Evolutionary conservation across 2,797 vertebrate genomes (phyloP).

Genomic region (Notolepis coatsorum): DNA sequence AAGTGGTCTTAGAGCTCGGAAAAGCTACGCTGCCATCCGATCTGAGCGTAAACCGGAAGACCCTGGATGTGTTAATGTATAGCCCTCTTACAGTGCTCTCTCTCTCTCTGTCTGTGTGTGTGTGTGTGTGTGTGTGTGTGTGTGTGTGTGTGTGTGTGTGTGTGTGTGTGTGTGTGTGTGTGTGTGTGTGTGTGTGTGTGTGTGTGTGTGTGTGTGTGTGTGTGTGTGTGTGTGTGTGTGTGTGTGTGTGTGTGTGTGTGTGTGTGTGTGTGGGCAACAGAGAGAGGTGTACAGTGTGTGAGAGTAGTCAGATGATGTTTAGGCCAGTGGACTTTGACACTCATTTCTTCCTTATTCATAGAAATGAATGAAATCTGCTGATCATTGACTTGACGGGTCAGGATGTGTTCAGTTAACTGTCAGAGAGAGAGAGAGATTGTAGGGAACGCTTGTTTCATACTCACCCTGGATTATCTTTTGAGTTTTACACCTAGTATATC

Average conservation of each 20-base stretch:
- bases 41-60: too few relatives aligned
- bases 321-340: slow-evolving; percentile 74
- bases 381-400: slow-evolving; percentile 54
- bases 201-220: slow-evolving; percentile 6
- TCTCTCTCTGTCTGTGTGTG: slow-evolving; percentile 15
- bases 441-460: too few relatives aligned
- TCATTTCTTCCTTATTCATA: slow-evolving; percentile 53
- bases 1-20: too few relatives aligned
- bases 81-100: slow-evolving; percentile 51
- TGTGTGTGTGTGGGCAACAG: background rate
- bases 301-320: slow-evolving; percentile 44
- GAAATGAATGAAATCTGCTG: slow-evolving; percentile 55
- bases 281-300: background rate
- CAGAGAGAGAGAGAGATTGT: too few relatives aligned
- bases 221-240: slow-evolving; percentile 14
- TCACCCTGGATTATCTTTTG: too few relatives aligned
- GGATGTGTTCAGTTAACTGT: slow-evolving; percentile 25
- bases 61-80: slow-evolving; percentile 71
- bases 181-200: slow-evolving; percentile 9
- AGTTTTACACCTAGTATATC: too few relatives aligned
- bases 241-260: slow-evolving; percentile 2
- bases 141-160: slow-evolving; percentile 17
- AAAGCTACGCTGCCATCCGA: too few relatives aligned
- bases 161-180: slow-evolving; percentile 15
- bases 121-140: slow-evolving; percentile 23